Conservation (phyloP, 2,888 invertebrate genomes). For the Lutraria lutraria region DNA sequence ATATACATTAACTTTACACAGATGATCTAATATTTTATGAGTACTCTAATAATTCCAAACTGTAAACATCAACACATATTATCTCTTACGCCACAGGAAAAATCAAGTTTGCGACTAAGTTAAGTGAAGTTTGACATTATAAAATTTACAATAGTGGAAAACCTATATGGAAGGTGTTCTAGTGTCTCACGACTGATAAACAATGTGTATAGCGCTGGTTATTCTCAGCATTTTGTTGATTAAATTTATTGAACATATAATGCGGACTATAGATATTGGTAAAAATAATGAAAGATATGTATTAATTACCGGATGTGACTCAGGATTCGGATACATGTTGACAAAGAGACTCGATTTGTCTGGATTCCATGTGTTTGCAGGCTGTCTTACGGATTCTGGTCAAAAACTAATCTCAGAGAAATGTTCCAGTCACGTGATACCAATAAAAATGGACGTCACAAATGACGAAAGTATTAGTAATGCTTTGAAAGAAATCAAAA, state of each 20-base stretch:
- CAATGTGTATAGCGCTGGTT: background rate
- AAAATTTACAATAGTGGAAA: too few species aligned
- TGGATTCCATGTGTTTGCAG: constrained; percentile 77
- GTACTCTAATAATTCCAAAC: too few species aligned
- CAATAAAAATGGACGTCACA: constrained; percentile 72
- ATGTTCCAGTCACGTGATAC: constrained; percentile 63
- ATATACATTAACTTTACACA: too few species aligned
- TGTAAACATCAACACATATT: too few species aligned
- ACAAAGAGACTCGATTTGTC: constrained; percentile 73
- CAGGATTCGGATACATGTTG: constrained; percentile 78
- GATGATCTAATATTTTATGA: too few species aligned
- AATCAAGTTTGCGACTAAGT: too few species aligned
- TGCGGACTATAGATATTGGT: background rate
- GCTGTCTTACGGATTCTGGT: constrained; percentile 73
- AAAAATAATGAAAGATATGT: constrained; percentile 62
- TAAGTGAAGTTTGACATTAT: too few species aligned
- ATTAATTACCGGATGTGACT: constrained; percentile 82
- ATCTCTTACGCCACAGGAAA: too few species aligned
- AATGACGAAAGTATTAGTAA: constrained; percentile 64
- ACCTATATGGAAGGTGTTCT: too few species aligned
- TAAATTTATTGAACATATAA: background rate
- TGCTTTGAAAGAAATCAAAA: constrained; percentile 56
- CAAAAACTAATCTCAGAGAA: constrained; percentile 54
- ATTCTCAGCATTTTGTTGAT: background rate
- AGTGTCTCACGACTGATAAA: too few species aligned